These are phyloP conservation scores for Cryptoblepharus egeriae DNA, from an alignment of 2,797 vertebrate genomes.

Conservation along the genomic window DNA sequence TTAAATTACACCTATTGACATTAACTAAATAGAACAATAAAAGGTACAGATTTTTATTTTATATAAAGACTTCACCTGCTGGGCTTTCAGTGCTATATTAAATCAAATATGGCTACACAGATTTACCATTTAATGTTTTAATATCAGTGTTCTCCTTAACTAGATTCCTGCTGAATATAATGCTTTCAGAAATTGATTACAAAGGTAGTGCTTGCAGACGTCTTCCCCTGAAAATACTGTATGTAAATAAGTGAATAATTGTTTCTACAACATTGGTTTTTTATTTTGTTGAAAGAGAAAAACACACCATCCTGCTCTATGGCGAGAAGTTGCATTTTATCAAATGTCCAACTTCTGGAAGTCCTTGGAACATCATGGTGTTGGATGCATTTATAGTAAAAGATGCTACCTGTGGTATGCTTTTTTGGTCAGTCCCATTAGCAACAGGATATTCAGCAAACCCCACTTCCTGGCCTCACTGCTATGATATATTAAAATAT, in stretches of 20 bases:
- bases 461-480: neutral
- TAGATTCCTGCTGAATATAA: conserved; percentile 11
- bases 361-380: neutral
- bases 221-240: neutral
- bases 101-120: neutral
- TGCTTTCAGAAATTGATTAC: conserved; percentile 38
- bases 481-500: neutral
- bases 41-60: conserved; percentile 14
- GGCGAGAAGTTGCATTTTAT: neutral
- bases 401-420: conserved; percentile 4
- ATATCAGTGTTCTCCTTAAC: conserved; percentile 11
- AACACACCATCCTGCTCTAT: neutral
- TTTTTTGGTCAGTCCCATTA: neutral
- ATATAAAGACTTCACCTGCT: neutral
- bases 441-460: neutral
- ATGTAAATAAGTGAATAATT: conserved; percentile 30
- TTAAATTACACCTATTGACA: neutral
- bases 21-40: neutral
- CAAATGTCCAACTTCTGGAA: neutral
- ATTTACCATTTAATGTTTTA: neutral
- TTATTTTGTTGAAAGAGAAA: neutral
- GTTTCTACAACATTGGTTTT: neutral
- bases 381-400: conserved; percentile 1
- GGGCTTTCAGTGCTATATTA: neutral
- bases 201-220: conserved; percentile 29